Conservation (phyloP, 2,888 invertebrate species). For the Idaea biselata region DNA sequence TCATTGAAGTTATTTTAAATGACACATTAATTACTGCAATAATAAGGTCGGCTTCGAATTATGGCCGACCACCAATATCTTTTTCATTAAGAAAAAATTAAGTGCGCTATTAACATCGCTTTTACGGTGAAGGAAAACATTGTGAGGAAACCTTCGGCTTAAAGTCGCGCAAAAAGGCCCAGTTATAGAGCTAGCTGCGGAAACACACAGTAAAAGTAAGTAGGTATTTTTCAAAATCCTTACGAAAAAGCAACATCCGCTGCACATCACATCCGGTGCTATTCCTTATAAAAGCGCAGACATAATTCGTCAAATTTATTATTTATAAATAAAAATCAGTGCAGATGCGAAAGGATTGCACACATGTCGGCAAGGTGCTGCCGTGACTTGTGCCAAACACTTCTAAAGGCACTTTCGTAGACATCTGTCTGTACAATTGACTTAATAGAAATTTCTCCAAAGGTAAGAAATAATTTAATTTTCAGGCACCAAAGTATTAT, state of each 20-base stretch:
- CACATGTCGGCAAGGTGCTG: conserved; percentile 74
- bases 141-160: too few relatives aligned
- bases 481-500: neutral
- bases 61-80: too few relatives aligned
- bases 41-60: too few relatives aligned
- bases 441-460: conserved; percentile 7
- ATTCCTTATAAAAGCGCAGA: conserved; percentile 65
- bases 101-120: too few relatives aligned
- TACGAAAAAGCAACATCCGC: conserved; percentile 65
- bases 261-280: conserved; percentile 73
- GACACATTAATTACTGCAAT: too few relatives aligned
- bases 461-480: neutral
- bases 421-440: conserved; percentile 15
- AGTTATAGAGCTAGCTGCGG: too few relatives aligned
- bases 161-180: too few relatives aligned
- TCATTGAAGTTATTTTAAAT: too few relatives aligned
- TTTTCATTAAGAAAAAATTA: too few relatives aligned
- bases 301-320: conserved; percentile 75
- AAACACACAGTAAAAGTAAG: too few relatives aligned
- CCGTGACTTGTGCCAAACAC: conserved; percentile 72
- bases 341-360: conserved; percentile 80
- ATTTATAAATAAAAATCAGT: conserved; percentile 79
- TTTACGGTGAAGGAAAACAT: too few relatives aligned
- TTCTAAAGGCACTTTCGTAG: conserved; percentile 27
- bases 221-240: conserved; percentile 29